Evolutionary conservation across 1,140 invertebrate species (phyloP), one percentile per base, ranked within the genome.

Genomic region (Orchestia grillus): DNA sequence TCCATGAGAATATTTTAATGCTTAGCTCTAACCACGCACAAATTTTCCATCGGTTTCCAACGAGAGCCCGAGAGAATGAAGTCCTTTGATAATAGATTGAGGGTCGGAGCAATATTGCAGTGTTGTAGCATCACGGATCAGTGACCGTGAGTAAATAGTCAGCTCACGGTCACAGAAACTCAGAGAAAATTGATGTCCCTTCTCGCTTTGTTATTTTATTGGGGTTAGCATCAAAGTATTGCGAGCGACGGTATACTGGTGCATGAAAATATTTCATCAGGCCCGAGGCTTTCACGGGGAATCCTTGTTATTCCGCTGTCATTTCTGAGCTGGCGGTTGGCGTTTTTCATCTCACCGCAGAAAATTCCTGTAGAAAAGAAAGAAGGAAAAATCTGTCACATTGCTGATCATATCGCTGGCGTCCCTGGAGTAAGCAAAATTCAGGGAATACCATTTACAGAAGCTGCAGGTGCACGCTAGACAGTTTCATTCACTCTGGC

Each of bases 131-230:
- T 90, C 88, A 90, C n/a, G 43, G 88, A 42, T 90, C 88, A 90
- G 88, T 42, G 88, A 90, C 36, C 88, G 88, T 41, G 28, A 90
- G 88, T 90, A 41, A 90, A 90, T 41, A 90, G 23, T 44, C 88
- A 90, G 88, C 11, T 77, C 62, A 77, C 36, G 88, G 88, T 41
- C 88, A 90, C 88, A 90, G 41, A 90, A 90, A 77, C 62, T 77
- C 62, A 77, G 28, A 77, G 62, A 36, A 77, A 77, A 77, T 15
- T 77, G 41, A 41, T 90, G 88, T 44, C 88, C 88, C 88, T 90
- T 90, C 41, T 90, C 88, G 88, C 88, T 90, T 42, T 90, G 88
- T 90, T 44, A 44, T 90, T 77, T 90, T 90, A 90, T 90, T 90
- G 88, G 88, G 41, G 88, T 90, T 90, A 90, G 88, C 88, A 90